phyloP scores from a whole-genome alignment of 2,113 vertebrate genomes.

The Neoarius graeffei region DNA sequence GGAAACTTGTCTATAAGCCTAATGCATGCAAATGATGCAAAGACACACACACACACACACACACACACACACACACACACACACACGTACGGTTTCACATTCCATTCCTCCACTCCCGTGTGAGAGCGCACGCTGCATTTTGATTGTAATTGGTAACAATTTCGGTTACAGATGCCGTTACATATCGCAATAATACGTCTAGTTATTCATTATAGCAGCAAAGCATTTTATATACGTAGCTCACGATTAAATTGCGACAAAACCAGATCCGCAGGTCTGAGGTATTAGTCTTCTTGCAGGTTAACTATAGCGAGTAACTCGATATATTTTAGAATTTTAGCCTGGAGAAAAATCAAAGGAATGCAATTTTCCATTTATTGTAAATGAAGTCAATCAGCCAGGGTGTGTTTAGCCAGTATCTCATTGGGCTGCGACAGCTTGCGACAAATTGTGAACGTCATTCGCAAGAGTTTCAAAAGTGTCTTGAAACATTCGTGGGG shows the following conservation, averaged over 20 bases:
- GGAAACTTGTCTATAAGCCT: constrained; percentile 75
- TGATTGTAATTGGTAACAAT: constrained; percentile 76
- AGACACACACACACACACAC: constrained; percentile 88
- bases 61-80: constrained; percentile 92
- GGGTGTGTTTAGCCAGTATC: background rate
- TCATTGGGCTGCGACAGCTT: too few relatives aligned
- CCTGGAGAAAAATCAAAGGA: background rate
- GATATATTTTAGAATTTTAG: constrained; percentile 24
- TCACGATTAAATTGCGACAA: constrained; percentile 88
- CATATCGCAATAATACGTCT: constrained; percentile 86
- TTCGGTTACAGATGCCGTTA: constrained; percentile 89
- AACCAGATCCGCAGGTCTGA: constrained; percentile 92
- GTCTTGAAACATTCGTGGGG: too few relatives aligned
- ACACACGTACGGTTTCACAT: constrained; percentile 79
- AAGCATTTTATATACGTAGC: constrained; percentile 82
- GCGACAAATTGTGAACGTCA: too few relatives aligned
- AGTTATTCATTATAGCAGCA: constrained; percentile 89
- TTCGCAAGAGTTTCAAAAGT: too few relatives aligned
- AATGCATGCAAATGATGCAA: constrained; percentile 92
- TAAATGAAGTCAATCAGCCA: constrained; percentile 14
- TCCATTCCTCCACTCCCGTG: constrained; percentile 78
- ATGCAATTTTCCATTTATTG: background rate
- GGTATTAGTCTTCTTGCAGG: constrained; percentile 93
- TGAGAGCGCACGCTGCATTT: constrained; percentile 82
- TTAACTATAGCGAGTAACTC: constrained; percentile 83